Evolutionary conservation across 2,888 invertebrate species (phyloP).

Genomic region (Drosophila bunnanda): DNA sequence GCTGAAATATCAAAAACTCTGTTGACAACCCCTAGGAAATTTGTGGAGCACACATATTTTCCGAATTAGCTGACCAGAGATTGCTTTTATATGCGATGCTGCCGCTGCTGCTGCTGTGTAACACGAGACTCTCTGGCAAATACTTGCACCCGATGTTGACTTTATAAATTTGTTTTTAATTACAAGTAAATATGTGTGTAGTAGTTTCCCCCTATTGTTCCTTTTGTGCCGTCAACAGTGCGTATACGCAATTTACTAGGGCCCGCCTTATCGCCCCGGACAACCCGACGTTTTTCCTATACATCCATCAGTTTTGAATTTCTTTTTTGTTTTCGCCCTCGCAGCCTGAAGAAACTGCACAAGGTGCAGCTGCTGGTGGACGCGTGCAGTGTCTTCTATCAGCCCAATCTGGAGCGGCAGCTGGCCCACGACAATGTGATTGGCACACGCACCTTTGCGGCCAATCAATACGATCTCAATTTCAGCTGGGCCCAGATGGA

Average conservation of each 20-base stretch:
- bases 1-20: constrained; percentile 41
- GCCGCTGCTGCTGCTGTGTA: constrained; percentile 16
- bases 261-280: constrained; percentile 9
- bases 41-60: constrained; percentile 26
- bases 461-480: constrained; percentile 85
- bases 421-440: constrained; percentile 80
- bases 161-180: constrained; percentile 59
- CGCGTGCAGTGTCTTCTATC: constrained; percentile 86
- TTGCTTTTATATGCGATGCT: constrained; percentile 35
- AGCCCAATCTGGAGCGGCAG: constrained; percentile 87
- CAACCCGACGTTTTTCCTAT: constrained; percentile 16
- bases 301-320: constrained; percentile 1
- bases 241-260: constrained; percentile 34
- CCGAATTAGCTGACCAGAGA: constrained; percentile 33
- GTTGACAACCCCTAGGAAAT: constrained; percentile 34
- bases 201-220: constrained; percentile 1
- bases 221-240: not conserved
- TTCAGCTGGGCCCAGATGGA: constrained; percentile 85
- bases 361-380: constrained; percentile 83
- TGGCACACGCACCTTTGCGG: constrained; percentile 82
- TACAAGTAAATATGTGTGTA: constrained; percentile 33
- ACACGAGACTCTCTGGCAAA: constrained; percentile 28
- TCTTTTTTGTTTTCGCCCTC: constrained; percentile 20
- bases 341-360: constrained; percentile 84
- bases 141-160: constrained; percentile 44